Evolutionary conservation across 1,140 invertebrate genomes (phyloP), one percentile per base, ranked within the genome.

Genomic region (Drosophila nigromelanica): DNA sequence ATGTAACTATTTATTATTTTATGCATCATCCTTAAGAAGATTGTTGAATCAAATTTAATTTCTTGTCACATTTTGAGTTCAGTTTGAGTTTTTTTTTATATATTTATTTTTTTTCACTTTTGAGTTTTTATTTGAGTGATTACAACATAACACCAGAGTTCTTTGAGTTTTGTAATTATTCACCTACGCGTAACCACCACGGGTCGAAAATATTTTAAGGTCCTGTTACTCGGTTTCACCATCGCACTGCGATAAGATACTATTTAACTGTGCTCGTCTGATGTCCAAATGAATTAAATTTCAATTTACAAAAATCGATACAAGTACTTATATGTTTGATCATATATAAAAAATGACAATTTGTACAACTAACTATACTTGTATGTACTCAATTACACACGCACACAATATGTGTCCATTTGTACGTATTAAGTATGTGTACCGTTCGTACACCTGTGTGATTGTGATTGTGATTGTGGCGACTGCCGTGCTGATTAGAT

Each of bases 161-260:
- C 2, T 51, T 30, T 51, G 4, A 11, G 5, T 27, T 15, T 21
- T 15, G 6, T 35, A 12, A 59, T 52, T 72, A 74, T 80, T 87
- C 68, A 87, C 83, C 82, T 80, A 71, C 67, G 61, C 37, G 60
- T 73, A 15, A 87, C 68, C 72, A 80, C 39, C 8, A 87, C 63
- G 39, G 72, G 63, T 35, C 76, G 76, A 48, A 89, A 87, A 33
- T 89, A 79, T 76, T 70, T 82, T 21, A 87, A 55, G 43, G 83
- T 87, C 24, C 83, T 72, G 50, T 89, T 21, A 39, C 83, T 72
- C 7, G 83, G 56, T 30, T 76, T 89, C 30, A 89, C 78, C 83
- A 89, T 87, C 64, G 7, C 45, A 51, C 48, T 15, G 42, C 35
- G 58, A 43, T 33, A 35, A 18, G 10, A 48, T 42, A 51, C 12